phyloP scores from a whole-genome alignment of 2,888 invertebrate genomes.

The Zygogramma bicolorata region DNA sequence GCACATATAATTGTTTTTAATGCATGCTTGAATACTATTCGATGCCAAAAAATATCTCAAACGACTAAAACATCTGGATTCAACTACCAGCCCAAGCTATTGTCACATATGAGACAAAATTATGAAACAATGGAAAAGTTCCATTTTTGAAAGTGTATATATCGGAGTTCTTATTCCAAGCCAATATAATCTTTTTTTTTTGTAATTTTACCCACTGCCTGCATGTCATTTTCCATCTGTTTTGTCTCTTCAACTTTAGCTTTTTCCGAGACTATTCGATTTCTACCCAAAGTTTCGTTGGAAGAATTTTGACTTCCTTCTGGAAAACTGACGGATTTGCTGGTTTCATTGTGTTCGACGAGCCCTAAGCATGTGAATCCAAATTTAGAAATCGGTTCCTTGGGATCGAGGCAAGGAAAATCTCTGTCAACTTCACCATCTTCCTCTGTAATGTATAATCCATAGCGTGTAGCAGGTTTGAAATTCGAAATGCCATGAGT shows the following conservation, averaged over 20 bases:
- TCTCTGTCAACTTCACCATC: conserved; percentile 95
- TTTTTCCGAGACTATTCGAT: conserved; percentile 40
- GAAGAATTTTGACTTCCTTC: conserved; percentile 28
- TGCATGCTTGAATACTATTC: too few relatives aligned
- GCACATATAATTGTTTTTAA: too few relatives aligned
- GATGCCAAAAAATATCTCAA: too few relatives aligned
- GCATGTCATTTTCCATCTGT: conserved; percentile 69
- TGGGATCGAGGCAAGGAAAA: conserved; percentile 90
- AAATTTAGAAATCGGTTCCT: conserved; percentile 92
- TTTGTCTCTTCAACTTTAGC: conserved; percentile 60
- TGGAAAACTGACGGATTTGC: conserved; percentile 63
- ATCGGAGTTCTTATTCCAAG: too few relatives aligned
- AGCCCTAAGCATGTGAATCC: conserved; percentile 91
- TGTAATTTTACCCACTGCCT: conserved; percentile 33
- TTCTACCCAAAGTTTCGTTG: conserved; percentile 28
- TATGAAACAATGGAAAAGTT: background rate
- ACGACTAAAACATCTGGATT: background rate
- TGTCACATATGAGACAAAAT: background rate
- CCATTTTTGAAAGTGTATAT: background rate
- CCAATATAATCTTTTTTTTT: too few relatives aligned
- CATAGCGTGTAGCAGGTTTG: conserved; percentile 79
- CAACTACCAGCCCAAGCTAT: background rate
- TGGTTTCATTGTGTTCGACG: conserved; percentile 76
- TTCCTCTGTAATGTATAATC: conserved; percentile 94
- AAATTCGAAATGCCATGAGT: conserved; percentile 64